A percentile compares a stretch with the other conserved stretches of the same genome.
These are phyloP conservation scores for Procambarus virginalis DNA, from an alignment of 1,140 invertebrate species.

Conservation along the genomic window DNA sequence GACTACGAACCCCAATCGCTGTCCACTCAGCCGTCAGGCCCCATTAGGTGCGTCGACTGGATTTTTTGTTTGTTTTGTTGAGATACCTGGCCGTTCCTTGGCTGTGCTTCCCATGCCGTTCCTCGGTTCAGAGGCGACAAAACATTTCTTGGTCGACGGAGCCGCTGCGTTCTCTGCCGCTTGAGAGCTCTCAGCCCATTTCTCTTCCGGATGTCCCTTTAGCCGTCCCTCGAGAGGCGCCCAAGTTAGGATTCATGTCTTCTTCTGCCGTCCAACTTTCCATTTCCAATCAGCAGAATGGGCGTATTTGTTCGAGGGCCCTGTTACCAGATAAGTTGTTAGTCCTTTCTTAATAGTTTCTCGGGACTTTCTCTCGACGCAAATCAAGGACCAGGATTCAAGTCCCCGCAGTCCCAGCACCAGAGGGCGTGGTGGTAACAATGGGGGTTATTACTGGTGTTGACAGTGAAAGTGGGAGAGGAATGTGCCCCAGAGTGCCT, in stretches of 20 bases:
- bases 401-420: background rate
- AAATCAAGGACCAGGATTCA: background rate
- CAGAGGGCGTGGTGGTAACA: background rate
- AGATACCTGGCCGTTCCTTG: no score
- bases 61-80: no score
- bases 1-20: no score
- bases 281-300: conserved; percentile 15
- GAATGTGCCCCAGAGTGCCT: background rate
- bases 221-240: background rate
- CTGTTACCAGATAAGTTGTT: background rate
- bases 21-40: no score
- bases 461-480: background rate
- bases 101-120: no score
- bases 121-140: background rate
- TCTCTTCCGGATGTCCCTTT: background rate
- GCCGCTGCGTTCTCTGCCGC: background rate
- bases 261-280: conserved; percentile 9
- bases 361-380: background rate
- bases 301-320: conserved; percentile 1
- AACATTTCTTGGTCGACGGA: background rate
- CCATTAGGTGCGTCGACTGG: no score
- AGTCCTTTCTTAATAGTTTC: background rate
- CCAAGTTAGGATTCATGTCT: conserved; percentile 9
- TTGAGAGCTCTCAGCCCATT: background rate
- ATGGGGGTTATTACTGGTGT: background rate